Conservation (phyloP, 2,113 vertebrate species). For the Serilophus lunatus region DNA sequence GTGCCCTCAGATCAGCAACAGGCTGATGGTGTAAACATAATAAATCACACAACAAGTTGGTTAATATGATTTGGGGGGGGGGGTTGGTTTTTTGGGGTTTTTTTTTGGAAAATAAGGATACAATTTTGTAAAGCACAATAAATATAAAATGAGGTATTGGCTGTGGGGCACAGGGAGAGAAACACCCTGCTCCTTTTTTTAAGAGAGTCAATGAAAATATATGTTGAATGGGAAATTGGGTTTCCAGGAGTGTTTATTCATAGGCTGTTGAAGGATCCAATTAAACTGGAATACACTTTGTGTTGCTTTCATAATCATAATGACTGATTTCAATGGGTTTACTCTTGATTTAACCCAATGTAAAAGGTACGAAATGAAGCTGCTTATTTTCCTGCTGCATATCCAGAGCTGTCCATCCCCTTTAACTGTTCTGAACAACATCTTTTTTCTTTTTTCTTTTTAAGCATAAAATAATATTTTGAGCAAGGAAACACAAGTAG, state of each 20-base stretch:
- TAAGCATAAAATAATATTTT: not conserved
- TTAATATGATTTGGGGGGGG: not conserved
- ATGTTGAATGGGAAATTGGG: not conserved
- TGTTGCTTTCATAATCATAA: not conserved
- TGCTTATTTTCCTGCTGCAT: not conserved
- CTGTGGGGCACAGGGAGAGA: not conserved
- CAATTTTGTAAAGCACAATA: not conserved
- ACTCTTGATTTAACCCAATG: not conserved
- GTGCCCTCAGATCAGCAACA: slow-evolving; percentile 18
- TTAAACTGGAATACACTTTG: slow-evolving; percentile 13
- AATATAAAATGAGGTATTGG: slow-evolving; percentile 7
- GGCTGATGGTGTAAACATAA: slow-evolving; percentile 22
- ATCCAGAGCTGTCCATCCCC: not conserved
- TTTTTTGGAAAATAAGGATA: not conserved
- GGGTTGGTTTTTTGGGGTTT: not conserved
- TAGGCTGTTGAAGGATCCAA: not conserved
- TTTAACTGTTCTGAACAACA: not conserved
- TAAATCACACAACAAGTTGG: slow-evolving; percentile 27
- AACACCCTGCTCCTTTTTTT: not conserved
- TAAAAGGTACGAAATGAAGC: not conserved
- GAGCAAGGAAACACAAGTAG: not conserved
- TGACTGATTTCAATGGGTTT: not conserved
- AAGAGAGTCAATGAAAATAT: not conserved
- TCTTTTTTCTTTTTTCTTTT: not conserved
- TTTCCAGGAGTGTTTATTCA: not conserved